Evolutionary conservation across 2,113 vertebrate genomes (phyloP).

Genomic region (human): DNA sequence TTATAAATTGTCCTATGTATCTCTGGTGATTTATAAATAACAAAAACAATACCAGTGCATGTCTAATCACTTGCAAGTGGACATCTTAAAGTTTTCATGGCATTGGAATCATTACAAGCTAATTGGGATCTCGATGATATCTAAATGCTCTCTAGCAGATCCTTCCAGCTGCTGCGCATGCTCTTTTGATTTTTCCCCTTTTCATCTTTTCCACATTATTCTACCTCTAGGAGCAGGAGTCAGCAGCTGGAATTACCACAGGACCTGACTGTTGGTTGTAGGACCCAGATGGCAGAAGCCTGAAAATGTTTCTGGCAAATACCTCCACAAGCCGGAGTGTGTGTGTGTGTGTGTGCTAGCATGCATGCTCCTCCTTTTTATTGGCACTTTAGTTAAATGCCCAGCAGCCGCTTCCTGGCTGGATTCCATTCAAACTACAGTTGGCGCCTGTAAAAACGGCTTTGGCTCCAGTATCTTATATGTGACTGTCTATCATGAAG

Average conservation of each 20-base stretch:
- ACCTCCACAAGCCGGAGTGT: slow-evolving; percentile 21
- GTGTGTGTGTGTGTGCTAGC: not conserved
- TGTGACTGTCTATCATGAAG: slow-evolving; percentile 71
- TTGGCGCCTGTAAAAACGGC: slow-evolving; percentile 71
- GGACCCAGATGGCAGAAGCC: slow-evolving; percentile 73
- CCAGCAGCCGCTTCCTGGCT: slow-evolving; percentile 72
- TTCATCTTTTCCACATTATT: slow-evolving; percentile 32
- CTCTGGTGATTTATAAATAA: not conserved
- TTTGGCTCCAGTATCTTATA: slow-evolving; percentile 67
- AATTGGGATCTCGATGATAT: not conserved
- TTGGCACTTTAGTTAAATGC: slow-evolving; percentile 72
- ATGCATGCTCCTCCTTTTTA: slow-evolving; percentile 34
- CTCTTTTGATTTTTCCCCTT: slow-evolving; percentile 1
- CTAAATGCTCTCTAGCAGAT: not conserved
- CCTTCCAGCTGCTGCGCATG: slow-evolving; percentile 24
- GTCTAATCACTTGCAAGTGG: not conserved
- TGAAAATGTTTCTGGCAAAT: slow-evolving; percentile 73
- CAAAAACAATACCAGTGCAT: not conserved
- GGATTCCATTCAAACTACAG: slow-evolving; percentile 74
- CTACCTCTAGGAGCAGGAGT: slow-evolving; percentile 50
- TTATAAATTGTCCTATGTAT: not conserved
- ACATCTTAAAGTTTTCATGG: not conserved
- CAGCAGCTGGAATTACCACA: slow-evolving; percentile 54
- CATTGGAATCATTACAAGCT: not conserved
- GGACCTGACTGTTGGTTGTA: slow-evolving; percentile 60